Base-by-base conservation (phyloP, 2,797 vertebrate genomes). In the Schizothorax lantsangensis region DNA sequence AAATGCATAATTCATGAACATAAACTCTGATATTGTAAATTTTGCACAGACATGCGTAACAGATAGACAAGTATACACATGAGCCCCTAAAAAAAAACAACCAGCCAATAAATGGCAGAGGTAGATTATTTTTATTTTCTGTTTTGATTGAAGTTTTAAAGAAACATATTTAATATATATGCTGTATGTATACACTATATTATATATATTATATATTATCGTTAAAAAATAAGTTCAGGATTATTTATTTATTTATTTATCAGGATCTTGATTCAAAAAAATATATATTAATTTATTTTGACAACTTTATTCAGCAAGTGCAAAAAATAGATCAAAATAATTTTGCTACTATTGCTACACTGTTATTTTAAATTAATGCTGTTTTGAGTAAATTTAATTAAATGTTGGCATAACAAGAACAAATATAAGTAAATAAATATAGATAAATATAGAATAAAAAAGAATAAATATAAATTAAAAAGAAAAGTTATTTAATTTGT, bases 1-100 rank as follows among this genome's bases (percentile, higher is more conserved):
- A 52, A 77, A 52, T 83, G 30, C 26, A 78, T 79, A 77, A 85
- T 85, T 79, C 64, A 82, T 85, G 59, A 45, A 36, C 26, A 81
- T 85, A 69, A 78, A 85, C 54, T 64, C 30, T 36, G 64, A 62
- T 59, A 30, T 47, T 78, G 52, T 6, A 17, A 66, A 30, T 83
- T 73, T 54, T 40, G 54, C 69, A 81, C 21, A 52, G 49, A 83
- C 2, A 38, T 33, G 2, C 33, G 9, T 38, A 14, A 80, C 19
- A 30, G 59, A 81, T n/a, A 52, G 64, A 47, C 7, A 62, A 77
- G 62, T 33, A 57, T 38, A 38, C 68, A 81, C 19, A 62, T 40
- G 14, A 52, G n/a, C 17, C 62, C 30, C 4, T 47, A 17, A 81
- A 59, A 74, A 75, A 30, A 75, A 40, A 57, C 30, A 68, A 23